These are phyloP conservation scores for Acanthurus tractus DNA, from an alignment of 2,797 vertebrate species.

Conservation along the genomic window DNA sequence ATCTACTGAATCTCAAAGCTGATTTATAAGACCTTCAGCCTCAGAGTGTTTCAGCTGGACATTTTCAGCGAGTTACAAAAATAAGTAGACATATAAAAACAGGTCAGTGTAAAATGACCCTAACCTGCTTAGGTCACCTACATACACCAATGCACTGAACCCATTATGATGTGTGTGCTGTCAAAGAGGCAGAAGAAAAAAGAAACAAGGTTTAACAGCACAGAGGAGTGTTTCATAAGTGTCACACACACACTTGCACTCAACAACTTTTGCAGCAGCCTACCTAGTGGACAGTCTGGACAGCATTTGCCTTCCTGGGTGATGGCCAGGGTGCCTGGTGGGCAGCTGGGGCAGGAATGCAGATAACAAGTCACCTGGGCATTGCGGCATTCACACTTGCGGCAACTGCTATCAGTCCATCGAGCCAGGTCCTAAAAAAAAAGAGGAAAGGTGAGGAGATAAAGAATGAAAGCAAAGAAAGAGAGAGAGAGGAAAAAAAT, in stretches of 20 bases:
- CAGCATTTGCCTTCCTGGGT: conserved; percentile 86
- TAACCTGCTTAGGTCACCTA: neutral
- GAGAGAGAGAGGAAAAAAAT: neutral
- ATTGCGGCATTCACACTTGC: conserved; percentile 87
- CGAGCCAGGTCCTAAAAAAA: conserved; percentile 75
- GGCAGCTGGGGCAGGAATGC: conserved; percentile 89
- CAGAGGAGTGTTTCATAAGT: neutral
- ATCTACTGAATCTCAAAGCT: neutral
- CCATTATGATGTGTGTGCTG: neutral
- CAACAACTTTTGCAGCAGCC: neutral
- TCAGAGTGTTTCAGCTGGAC: neutral
- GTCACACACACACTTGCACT: neutral
- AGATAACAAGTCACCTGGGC: conserved; percentile 89
- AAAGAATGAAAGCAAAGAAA: neutral
- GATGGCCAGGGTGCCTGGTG: conserved; percentile 80
- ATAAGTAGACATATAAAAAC: neutral
- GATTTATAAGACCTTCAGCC: neutral
- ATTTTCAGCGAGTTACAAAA: neutral
- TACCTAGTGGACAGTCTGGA: conserved; percentile 89
- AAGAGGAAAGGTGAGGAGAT: neutral
- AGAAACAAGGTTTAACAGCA: neutral
- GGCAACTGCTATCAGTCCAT: conserved; percentile 87
- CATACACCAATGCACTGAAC: neutral
- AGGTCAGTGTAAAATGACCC: neutral
- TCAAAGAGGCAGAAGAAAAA: neutral